Conservation (phyloP, 2,888 invertebrate species). For the Aricia artaxerxes region DNA sequence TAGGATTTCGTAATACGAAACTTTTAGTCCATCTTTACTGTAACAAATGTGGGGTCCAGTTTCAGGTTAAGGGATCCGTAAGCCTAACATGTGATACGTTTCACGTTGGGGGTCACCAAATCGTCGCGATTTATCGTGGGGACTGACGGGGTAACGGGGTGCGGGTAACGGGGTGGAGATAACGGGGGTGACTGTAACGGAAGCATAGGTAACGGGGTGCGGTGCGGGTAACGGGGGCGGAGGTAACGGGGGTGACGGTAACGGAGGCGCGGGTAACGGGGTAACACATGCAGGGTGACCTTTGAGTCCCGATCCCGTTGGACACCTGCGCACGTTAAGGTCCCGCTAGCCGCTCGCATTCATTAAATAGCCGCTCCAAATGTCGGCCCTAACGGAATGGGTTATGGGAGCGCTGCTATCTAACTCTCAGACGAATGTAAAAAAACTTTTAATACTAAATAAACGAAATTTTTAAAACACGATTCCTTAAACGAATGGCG, state of each 20-base stretch:
- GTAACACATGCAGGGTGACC: slow-evolving; percentile 55
- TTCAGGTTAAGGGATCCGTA: slow-evolving; percentile 1
- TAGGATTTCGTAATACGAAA: slow-evolving; percentile 1
- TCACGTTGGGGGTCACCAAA: slow-evolving; percentile 25
- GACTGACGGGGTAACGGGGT: not conserved
- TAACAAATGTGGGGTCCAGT: slow-evolving; percentile 28
- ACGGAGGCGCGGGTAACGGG: slow-evolving; percentile 40
- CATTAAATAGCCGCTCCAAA: slow-evolving; percentile 39
- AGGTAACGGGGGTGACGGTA: slow-evolving; percentile 32
- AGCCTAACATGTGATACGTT: slow-evolving; percentile 25
- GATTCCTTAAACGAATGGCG: not conserved
- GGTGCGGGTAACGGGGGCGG: slow-evolving; percentile 34
- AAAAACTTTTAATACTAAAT: not conserved
- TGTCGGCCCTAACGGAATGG: slow-evolving; percentile 31
- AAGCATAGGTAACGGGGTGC: slow-evolving; percentile 29
- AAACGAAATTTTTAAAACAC: not conserved
- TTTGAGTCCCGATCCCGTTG: slow-evolving; percentile 62
- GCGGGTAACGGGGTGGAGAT: slow-evolving; percentile 34
- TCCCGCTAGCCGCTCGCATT: slow-evolving; percentile 55
- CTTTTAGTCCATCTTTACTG: slow-evolving; percentile 8
- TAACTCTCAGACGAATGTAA: slow-evolving; percentile 16
- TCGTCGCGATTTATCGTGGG: slow-evolving; percentile 35
- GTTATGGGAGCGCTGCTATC: slow-evolving; percentile 28
- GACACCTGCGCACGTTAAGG: slow-evolving; percentile 62
- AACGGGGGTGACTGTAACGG: slow-evolving; percentile 20